Conservation (phyloP, 2,797 vertebrate species). For the Lagocephalus sceleratus region DNA sequence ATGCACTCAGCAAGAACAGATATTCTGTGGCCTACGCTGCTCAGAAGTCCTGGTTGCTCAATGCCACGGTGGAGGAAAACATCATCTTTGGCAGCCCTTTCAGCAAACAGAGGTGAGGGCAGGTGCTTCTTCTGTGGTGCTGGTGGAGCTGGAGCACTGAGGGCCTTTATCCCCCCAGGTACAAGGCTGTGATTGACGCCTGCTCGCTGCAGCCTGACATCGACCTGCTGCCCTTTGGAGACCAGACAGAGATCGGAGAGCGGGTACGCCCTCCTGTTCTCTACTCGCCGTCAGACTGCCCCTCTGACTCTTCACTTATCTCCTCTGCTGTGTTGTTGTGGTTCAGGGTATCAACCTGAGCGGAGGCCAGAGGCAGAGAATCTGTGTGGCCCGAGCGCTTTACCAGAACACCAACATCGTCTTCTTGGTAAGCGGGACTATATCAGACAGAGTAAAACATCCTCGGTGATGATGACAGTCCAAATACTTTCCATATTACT, state of each 20-base stretch:
- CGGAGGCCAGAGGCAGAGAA: conserved; percentile 95
- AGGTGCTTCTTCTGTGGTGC: neutral
- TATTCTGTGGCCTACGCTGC: conserved; percentile 94
- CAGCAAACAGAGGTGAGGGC: conserved; percentile 85
- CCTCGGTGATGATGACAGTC: neutral
- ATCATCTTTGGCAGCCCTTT: conserved; percentile 96
- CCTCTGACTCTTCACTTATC: neutral
- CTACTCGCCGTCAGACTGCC: neutral
- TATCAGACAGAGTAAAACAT: neutral
- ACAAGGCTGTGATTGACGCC: conserved; percentile 94
- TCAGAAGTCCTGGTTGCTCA: conserved; percentile 97
- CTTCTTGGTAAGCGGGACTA: conserved; percentile 85
- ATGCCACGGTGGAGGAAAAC: conserved; percentile 97
- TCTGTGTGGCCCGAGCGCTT: conserved; percentile 94
- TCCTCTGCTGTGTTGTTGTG: conserved; percentile 31
- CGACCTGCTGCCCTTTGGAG: conserved; percentile 93
- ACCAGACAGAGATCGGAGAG: conserved; percentile 99
- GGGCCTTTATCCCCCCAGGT: conserved; percentile 69
- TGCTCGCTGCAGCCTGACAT: conserved; percentile 98
- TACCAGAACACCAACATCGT: conserved; percentile 99
- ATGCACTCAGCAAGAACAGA: conserved; percentile 82
- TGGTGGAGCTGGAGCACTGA: neutral
- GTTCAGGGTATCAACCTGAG: conserved; percentile 96
- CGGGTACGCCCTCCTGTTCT: conserved; percentile 69
- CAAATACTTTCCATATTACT: neutral